Conservation (phyloP, 2,113 vertebrate species). For the Hemiprocne comata region DNA sequence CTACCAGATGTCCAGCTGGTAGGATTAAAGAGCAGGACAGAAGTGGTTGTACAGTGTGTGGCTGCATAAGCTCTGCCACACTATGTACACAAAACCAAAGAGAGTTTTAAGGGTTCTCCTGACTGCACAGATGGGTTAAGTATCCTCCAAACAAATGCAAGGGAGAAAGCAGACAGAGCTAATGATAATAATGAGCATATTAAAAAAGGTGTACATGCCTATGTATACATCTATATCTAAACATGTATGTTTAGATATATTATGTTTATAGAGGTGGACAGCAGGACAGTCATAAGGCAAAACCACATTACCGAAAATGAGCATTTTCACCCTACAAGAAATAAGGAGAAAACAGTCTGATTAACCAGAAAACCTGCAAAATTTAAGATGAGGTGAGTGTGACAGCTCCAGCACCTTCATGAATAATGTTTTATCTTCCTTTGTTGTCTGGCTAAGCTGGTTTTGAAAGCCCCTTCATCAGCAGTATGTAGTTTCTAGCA, state of each 20-base stretch:
- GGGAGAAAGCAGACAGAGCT: not conserved
- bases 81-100: not conserved
- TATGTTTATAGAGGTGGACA: not conserved
- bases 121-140: not conserved
- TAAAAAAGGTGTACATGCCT: not conserved
- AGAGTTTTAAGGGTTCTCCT: not conserved
- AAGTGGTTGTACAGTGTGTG: not conserved
- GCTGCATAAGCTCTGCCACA: no score
- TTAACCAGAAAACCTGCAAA: not conserved
- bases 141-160: not conserved
- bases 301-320: not conserved
- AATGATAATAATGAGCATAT: not conserved
- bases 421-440: not conserved
- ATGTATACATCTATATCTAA: not conserved
- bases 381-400: not conserved
- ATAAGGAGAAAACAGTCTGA: not conserved
- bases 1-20: not conserved
- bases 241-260: no score
- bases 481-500: not conserved
- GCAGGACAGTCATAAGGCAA: not conserved
- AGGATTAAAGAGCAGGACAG: not conserved
- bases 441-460: not conserved
- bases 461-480: slow-evolving; percentile 23
- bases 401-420: not conserved
- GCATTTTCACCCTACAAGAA: not conserved